These are phyloP conservation scores for Knipowitschia caucasica DNA, from an alignment of 2,797 vertebrate species.

Conservation along the genomic window DNA sequence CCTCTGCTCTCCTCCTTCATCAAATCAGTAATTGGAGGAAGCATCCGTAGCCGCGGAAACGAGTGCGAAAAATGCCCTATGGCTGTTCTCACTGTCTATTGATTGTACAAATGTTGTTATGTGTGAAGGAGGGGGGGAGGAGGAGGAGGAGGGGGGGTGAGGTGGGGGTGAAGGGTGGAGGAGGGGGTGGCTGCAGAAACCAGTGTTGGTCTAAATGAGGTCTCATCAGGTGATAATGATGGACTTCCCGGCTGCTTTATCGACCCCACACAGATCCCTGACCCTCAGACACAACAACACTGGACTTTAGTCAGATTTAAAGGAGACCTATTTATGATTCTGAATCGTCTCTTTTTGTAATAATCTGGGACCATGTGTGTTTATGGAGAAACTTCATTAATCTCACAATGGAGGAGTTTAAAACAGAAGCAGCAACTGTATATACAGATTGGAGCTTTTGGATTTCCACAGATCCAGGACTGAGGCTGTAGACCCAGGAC, in stretches of 20 bases:
- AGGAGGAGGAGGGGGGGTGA: neutral
- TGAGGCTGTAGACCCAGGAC: too few species aligned
- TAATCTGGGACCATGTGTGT: too few species aligned
- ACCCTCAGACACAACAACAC: neutral
- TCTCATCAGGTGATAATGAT: conserved; percentile 73
- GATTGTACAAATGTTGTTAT: conserved; percentile 47
- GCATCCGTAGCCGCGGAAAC: conserved; percentile 24
- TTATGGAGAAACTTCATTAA: too few species aligned
- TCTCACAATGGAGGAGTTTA: too few species aligned
- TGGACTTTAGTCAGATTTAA: too few species aligned
- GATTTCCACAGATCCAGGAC: too few species aligned
- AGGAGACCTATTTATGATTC: too few species aligned
- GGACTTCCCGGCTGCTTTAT: neutral
- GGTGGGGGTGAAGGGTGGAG: neutral
- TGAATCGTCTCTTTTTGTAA: too few species aligned
- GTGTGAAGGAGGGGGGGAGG: conserved; percentile 23
- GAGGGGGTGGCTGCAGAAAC: conserved; percentile 15
- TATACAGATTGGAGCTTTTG: too few species aligned
- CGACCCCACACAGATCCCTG: neutral
- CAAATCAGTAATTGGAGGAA: conserved; percentile 32
- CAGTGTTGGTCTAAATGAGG: conserved; percentile 61
- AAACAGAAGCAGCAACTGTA: too few species aligned
- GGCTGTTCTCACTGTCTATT: conserved; percentile 51
- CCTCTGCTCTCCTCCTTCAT: neutral
- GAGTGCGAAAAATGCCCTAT: conserved; percentile 39